phyloP scores from a whole-genome alignment of 2,888 invertebrate genomes.

The Laspeyria flexula region DNA sequence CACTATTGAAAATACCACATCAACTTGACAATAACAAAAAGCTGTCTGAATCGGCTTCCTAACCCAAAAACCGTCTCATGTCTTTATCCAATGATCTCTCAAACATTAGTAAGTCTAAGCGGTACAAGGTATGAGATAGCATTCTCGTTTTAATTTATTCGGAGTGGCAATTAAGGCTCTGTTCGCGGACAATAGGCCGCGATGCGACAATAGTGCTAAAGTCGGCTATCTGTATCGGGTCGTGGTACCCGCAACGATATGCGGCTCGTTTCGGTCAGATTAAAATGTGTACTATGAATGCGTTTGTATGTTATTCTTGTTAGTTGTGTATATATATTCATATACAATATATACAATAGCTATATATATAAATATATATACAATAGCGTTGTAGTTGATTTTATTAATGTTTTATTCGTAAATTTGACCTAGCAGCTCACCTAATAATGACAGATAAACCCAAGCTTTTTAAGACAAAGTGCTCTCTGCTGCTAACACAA shows the following conservation, averaged over 20 bases:
- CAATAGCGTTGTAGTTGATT: no score
- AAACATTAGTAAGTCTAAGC: constrained; percentile 56
- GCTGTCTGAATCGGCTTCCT: neutral
- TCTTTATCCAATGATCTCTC: neutral
- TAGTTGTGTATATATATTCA: neutral
- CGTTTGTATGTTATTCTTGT: neutral
- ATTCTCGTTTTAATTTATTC: constrained; percentile 84
- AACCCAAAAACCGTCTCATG: constrained; percentile 1
- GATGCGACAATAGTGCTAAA: constrained; percentile 82
- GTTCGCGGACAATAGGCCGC: constrained; percentile 77
- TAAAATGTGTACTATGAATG: constrained; percentile 47
- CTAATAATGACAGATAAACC: no score
- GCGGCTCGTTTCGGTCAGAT: constrained; percentile 52
- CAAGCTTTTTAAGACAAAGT: no score
- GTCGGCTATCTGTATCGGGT: constrained; percentile 77
- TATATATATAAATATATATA: no score
- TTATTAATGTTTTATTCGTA: no score
- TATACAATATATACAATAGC: neutral
- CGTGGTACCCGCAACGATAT: constrained; percentile 48
- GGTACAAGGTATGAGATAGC: constrained; percentile 63
- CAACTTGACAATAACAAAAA: neutral
- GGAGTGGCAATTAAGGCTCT: constrained; percentile 80
- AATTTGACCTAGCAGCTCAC: no score
- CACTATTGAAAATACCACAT: neutral
- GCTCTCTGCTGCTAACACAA: no score